Evolutionary conservation across 2,113 vertebrate species (phyloP), one percentile per base, ranked within the genome.

Genomic region (Arothron firmamentum): DNA sequence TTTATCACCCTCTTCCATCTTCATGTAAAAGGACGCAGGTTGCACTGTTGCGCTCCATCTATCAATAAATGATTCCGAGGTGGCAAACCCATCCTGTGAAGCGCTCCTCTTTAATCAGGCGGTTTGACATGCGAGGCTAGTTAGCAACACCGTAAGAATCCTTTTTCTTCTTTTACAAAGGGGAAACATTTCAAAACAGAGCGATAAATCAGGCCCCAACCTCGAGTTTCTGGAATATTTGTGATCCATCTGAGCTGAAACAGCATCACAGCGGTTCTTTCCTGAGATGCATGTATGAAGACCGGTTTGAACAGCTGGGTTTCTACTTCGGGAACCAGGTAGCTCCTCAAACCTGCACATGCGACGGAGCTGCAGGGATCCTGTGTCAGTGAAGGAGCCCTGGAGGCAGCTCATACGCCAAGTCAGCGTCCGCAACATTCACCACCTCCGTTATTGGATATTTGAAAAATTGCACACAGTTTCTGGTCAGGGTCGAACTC

Each of bases 1-100:
- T 75, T 79, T 77, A 83, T 85, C 84, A 78, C 84, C 80, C 76
- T 83, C 83, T 51, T 81, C 81, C 77, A 79, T 90, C 84, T 88
- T 85, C 80, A 84, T 85, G 85, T 62, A 78, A 85, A 87, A 79
- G 71, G 79, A 75, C 76, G 65, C 38, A 59, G 75, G 58, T 80
- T 62, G 74, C 60, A 82, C 83, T 80, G 84, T 80, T 77, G 81
- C 81, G 66, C 87, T 79, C 84, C 85, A 90, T 89, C 84, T 78
- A 82, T 90, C 86, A 89, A 80, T 74, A 70, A 79, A 62, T 28
- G 14, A 42, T 53, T 79, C 61, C 4, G 34, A 66, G 78, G 57
- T 80, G 83, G 82, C 81, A 88, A 77, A 81, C 80, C 85, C 74
- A 77, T 88, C 84, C 85, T 84, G 81, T 41, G 75, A 77, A 75